These are phyloP conservation scores for Muscina levida DNA, from an alignment of 2,888 invertebrate species.

Conservation along the genomic window DNA sequence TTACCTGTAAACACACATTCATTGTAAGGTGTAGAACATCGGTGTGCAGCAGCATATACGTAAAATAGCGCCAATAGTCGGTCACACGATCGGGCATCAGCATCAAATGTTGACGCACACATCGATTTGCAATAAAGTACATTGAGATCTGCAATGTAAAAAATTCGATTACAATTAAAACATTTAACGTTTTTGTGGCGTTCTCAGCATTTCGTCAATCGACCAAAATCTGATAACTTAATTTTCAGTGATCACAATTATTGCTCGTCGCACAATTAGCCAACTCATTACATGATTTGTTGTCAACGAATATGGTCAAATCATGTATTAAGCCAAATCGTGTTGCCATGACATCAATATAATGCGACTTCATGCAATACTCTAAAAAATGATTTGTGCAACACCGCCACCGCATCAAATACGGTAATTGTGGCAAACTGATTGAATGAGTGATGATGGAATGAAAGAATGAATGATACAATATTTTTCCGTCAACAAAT, in stretches of 20 bases:
- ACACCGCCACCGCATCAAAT: conserved; percentile 20
- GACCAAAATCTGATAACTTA: conserved; percentile 20
- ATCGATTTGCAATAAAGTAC: conserved; percentile 69
- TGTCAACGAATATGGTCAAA: conserved; percentile 37
- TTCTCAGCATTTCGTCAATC: not conserved
- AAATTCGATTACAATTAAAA: not conserved
- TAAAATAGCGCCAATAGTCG: conserved; percentile 86
- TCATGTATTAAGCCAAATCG: conserved; percentile 38
- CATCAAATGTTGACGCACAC: conserved; percentile 71
- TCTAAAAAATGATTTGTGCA: not conserved
- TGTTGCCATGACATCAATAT: conserved; percentile 53
- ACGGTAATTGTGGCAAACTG: conserved; percentile 45
- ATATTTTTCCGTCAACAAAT: conserved; percentile 10
- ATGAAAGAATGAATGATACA: conserved; percentile 4
- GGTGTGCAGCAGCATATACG: conserved; percentile 90
- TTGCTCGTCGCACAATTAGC: conserved; percentile 39
- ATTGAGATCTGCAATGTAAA: conserved; percentile 67
- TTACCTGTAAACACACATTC: conserved; percentile 88
- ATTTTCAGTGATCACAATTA: not conserved
- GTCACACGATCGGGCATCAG: conserved; percentile 68
- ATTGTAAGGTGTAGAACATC: conserved; percentile 88
- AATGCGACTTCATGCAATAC: conserved; percentile 43
- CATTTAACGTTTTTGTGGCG: not conserved
- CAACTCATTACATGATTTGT: conserved; percentile 30
- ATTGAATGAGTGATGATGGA: conserved; percentile 12